Base-by-base conservation (phyloP, 1,140 invertebrate species). In the Metopolophium dirhodum region DNA sequence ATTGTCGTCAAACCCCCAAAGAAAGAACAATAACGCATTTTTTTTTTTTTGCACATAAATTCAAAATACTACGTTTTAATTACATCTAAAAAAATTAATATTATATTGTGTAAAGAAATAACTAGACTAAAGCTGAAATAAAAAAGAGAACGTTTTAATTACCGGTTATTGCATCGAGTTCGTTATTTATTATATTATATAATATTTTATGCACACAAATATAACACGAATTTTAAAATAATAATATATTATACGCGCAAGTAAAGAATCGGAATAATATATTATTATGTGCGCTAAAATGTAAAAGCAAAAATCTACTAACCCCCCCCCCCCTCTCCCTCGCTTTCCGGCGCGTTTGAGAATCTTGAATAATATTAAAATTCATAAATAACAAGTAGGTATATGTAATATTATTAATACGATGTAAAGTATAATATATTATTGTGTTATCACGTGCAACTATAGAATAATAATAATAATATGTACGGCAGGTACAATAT, bases 101-200 rank as follows among this genome's bases (percentile, higher is more conserved):
- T 83, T 83, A 83, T 83, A 9, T 83, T 47, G 30, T 51, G 2
- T 49, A 51, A 20, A 37, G 22, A 89, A 90, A 57, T 90, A 90
- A 89, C 23, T 89, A 54, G 22, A 89, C n/a, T 61, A 20, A 90
- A 90, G 6, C 11, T 37, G 22, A 9, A 23, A 54, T 41, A 90
- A 61, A 61, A 90, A 22, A 41, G 9, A 90, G 22, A 41, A 90
- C 2, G 54, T 90, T 90, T 57, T 90, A 90, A 90, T 90, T 41
- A 54, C 35, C 35, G n/a, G 49, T 51, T 54, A 35, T 89, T 37
- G 30, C 30, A 89, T 54, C 7, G n/a, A 54, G 87, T 54, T 18
- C 35, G 47, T 51, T 88, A 49, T 88, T 49, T 88, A 49, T 88
- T 88, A 23, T 51, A 51, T n/a, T 51, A 18, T 41, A 41, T 41